Evolutionary conservation across 2,888 invertebrate species (phyloP), one percentile per base, ranked within the genome.

Genomic region (Cordilura impudica): DNA sequence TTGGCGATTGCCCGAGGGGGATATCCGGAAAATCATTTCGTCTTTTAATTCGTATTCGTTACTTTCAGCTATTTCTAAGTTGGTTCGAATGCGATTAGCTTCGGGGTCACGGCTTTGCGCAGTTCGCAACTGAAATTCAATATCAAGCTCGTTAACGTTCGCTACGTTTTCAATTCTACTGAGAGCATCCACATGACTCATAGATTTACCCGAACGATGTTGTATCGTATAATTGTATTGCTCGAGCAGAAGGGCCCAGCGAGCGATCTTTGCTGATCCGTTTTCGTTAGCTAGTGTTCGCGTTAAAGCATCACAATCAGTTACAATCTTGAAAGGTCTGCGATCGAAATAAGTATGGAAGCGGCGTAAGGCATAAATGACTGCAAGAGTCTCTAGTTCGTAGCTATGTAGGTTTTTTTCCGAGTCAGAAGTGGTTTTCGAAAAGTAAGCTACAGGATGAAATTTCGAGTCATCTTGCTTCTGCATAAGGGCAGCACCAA

Each of bases 341-440:
- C 7, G 49, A 71, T 21, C 69, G 16, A 63, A 82, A 74, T 18
- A n/a, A n/a, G n/a, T n/a, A n/a, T n/a, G n/a, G n/a, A n/a, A n/a
- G n/a, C 81, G 58, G 29, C 78, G 73, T 2, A 82, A 10, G 10
- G 79, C 72, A 26, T 39, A 87, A 71, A 70, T 35, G 49, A 69
- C 51, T 4, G 71, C 77, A 5, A 79, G 29, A 0, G 87, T 86
- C 69, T 88, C 84, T 0, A 88, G 78, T 49, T 89, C 87, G 69
- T 88, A 88, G 56, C 85, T 85, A 58, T 86, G 84, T 54, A 84
- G 3, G 82, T n/a, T 56, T 8, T 81, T 69, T 73, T 81, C 73
- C 6, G 2, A 35, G 2, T 43, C 49, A 1, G 70, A 54, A 16
- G 72, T 39, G 4, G 23, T 45, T 31, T 65, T 75, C 4, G 66